These are phyloP conservation scores for Aphidius colemani DNA, from an alignment of 2,888 invertebrate species.

Conservation along the genomic window DNA sequence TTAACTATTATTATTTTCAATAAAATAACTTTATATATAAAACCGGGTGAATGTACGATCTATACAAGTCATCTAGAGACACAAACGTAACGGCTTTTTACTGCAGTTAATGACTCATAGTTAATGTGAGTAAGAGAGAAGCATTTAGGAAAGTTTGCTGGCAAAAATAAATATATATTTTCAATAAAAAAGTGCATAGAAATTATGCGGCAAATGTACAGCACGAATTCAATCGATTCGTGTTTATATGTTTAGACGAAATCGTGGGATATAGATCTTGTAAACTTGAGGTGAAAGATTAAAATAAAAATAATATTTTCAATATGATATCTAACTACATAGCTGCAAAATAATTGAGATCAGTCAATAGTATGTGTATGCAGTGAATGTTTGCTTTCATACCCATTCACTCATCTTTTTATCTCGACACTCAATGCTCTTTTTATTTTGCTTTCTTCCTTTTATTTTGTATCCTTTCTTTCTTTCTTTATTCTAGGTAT, in stretches of 20 bases:
- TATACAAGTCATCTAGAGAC: conserved; percentile 18
- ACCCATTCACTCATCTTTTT: no score
- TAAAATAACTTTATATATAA: conserved; percentile 9
- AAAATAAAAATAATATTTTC: background rate
- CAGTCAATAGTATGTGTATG: no score
- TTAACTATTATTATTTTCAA: background rate
- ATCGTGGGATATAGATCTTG: background rate
- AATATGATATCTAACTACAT: background rate
- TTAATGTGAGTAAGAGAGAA: no score
- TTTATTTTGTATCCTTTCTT: conserved; percentile 2
- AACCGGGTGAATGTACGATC: conserved; percentile 26
- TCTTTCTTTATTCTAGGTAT: conserved; percentile 16
- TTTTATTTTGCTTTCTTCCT: background rate
- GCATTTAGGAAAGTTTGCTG: conserved; percentile 11
- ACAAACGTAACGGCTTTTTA: conserved; percentile 29
- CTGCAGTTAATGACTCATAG: conserved; percentile 27
- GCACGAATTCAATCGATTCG: conserved; percentile 23
- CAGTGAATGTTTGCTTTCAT: no score
- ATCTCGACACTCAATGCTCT: no score
- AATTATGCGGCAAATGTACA: no score
- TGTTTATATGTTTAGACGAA: background rate
- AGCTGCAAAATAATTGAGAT: background rate
- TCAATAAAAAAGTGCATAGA: no score
- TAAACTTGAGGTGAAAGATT: no score
- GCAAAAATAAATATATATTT: conserved; percentile 7